Percentiles rank a stretch among this genome's conserved stretches.
phyloP scores from a whole-genome alignment of 2,113 vertebrate genomes.

The Passer montanus region DNA sequence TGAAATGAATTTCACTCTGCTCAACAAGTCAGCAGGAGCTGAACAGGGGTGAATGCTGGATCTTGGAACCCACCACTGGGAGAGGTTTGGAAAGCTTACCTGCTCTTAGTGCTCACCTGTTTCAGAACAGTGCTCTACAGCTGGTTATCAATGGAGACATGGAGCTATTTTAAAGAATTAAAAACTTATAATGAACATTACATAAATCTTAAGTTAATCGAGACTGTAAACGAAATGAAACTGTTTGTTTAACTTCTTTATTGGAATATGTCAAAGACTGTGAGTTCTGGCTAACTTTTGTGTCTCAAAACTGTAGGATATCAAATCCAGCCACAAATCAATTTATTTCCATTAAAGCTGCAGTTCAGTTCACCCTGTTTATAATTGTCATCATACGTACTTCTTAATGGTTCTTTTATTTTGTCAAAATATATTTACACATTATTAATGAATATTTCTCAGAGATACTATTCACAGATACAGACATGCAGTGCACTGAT shows the following conservation, averaged over 20 bases:
- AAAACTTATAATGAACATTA: background rate
- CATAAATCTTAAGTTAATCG: background rate
- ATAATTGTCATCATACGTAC: background rate
- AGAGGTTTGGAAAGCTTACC: background rate
- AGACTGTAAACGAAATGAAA: background rate
- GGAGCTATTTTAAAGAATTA: background rate
- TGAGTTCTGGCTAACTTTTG: background rate
- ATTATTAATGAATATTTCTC: background rate
- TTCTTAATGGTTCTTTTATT: background rate
- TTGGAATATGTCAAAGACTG: background rate
- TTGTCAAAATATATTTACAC: background rate
- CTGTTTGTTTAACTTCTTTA: background rate
- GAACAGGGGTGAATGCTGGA: accelerated
- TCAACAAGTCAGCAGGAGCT: background rate
- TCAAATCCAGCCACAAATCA: background rate
- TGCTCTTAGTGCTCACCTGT: background rate
- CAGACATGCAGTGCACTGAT: background rate
- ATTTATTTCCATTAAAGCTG: background rate
- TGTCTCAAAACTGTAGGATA: background rate
- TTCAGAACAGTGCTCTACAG: background rate
- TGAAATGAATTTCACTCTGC: background rate
- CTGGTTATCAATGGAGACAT: background rate
- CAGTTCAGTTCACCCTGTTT: background rate
- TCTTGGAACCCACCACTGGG: background rate
- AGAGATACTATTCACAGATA: background rate